These are phyloP conservation scores for Hirtodrosophila cameraria DNA, from an alignment of 2,888 invertebrate species.

Conservation along the genomic window DNA sequence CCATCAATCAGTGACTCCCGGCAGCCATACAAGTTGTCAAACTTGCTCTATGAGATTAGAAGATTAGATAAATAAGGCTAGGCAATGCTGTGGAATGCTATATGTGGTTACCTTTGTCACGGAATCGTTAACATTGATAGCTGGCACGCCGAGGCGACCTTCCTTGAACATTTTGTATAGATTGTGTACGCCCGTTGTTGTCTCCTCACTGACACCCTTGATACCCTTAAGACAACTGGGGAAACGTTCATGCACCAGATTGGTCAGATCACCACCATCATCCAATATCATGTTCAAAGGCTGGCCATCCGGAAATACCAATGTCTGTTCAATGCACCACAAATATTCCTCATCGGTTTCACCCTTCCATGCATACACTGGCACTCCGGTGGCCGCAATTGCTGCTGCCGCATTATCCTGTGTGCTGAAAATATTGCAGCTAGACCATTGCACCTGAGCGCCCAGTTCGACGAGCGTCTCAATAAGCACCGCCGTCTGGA, in stretches of 20 bases:
- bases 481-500: constrained; percentile 99
- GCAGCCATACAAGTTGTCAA: constrained; percentile 99
- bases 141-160: constrained; percentile 94
- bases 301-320: constrained; percentile 88
- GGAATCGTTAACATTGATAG: constrained; percentile 99
- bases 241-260: constrained; percentile 96
- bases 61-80: too few species aligned
- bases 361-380: constrained; percentile 99
- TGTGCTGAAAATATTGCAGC: constrained; percentile 99
- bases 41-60: constrained; percentile 94
- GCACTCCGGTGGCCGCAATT: constrained; percentile 96
- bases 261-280: constrained; percentile 99
- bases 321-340: constrained; percentile 99
- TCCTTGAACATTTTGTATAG: constrained; percentile 97
- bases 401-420: constrained; percentile 99
- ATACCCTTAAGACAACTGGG: constrained; percentile 92
- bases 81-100: too few species aligned
- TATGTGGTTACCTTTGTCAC: constrained; percentile 92
- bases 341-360: constrained; percentile 99
- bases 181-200: constrained; percentile 99
- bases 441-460: constrained; percentile 99
- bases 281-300: constrained; percentile 99
- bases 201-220: constrained; percentile 98
- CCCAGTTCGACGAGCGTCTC: constrained; percentile 98
- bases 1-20: constrained; percentile 99